Base-by-base conservation (phyloP, 2,797 vertebrate genomes). In the Momotus momota region DNA sequence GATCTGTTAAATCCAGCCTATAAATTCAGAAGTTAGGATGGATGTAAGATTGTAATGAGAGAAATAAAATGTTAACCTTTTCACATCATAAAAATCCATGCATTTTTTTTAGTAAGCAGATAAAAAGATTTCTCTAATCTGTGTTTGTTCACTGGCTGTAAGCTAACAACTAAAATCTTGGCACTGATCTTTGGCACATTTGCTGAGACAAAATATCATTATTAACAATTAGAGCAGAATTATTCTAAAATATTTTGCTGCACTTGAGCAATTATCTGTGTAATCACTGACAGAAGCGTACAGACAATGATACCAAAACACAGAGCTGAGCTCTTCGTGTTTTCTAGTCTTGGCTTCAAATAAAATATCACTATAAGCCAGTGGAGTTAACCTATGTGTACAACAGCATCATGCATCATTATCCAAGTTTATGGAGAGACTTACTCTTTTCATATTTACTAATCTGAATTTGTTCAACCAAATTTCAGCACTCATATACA, bases 181-280 rank as follows among this genome's bases (percentile, higher is more conserved):
- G 85, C 88, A 72, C 54, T 49, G 43, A 72, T 80, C 40, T 81
- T 86, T 2, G 1, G 52, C 71, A 74, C 12, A 1, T 84, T 84
- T 91, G 61, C 90, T 70, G 71, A 96, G 77, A 73, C 66, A 93
- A 94, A 96, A 92, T 77, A 72, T 40, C 69, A 88, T 88, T 95
- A 93, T 81, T 88, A 93, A 80, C 52, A 92, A 90, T 91, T 91
- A 93, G 38, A 93, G 43, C 14, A 81, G 61, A 61, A 13, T 80
- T 90, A 70, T 57, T 94, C 80, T 81, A 79, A 94, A 96, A 94
- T 93, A 94, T 94, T 96, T 94, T 94, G 60, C 62, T 83, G 27
- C 48, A 60, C 51, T 90, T 88, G 51, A 94, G 38, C 58, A 93
- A 75, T 88, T 86, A 48, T 58, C 58, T 88, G 55, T 7, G 22